Base-by-base conservation (phyloP, 2,888 invertebrate species). In the Scaptomyza reducta region DNA sequence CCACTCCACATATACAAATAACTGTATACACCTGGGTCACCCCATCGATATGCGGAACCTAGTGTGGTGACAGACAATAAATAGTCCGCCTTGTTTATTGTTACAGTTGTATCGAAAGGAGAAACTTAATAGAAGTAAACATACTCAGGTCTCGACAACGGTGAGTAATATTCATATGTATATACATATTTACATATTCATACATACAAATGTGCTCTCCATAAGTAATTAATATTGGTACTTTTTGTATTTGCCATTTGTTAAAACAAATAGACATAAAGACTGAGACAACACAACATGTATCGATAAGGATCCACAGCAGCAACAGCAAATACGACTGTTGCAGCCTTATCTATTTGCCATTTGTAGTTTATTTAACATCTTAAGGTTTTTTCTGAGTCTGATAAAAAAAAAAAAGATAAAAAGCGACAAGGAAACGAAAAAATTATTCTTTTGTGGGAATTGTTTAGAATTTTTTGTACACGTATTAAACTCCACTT, bases 151-250 rank as follows among this genome's bases (percentile, higher is more conserved):
- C 44, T 55, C 42, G 38, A 50, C 40, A 61, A 38, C 57, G 70
- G 87, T 80, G 83, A 80, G 80, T 83, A 87, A 80, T 78, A 42
- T 33, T 50, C 47, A 49, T 18, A 22, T 35, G 6, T 22, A 22
- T 49, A 10, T 22, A 35, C 18, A n/a, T n/a, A n/a, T n/a, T n/a
- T n/a, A n/a, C n/a, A n/a, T n/a, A n/a, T 22, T 33, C 35, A 11
- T 18, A n/a, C 18, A 33, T 18, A 22, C n/a, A 33, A 46, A 40
- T 46, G 27, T 27, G 16, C 22, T 11, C 22, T 44, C 14, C 38
- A 80, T 80, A 61, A 77, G 57, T 61, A 74, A 74, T 87, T 80
- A 80, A 61, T 55, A 58, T 10, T 40, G 54, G 42, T 18, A 11
- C 33, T 16, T 18, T 41, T 41, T 46, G 35, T 68, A 27, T 42